Percentiles rank a stretch among this genome's conserved stretches.
These are phyloP conservation scores for Nematostella vectensis DNA, from an alignment of 92 coral and sea anemone genomes.

Conservation along the genomic window DNA sequence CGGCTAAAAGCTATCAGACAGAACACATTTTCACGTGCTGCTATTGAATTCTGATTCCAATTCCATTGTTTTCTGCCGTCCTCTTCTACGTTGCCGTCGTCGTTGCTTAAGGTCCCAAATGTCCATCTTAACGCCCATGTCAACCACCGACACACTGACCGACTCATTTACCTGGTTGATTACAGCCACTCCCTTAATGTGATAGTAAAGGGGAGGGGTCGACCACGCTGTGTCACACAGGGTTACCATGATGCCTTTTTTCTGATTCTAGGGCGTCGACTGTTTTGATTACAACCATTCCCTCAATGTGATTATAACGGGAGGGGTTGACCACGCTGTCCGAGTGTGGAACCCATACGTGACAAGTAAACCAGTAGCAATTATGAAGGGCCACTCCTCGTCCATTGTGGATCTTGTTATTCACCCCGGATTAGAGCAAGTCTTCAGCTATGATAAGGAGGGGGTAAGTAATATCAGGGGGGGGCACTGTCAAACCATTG, in stretches of 20 bases:
- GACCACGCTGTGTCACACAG: too few relatives aligned
- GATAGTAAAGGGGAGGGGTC: slow-evolving; percentile 81
- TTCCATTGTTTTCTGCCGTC: too few relatives aligned
- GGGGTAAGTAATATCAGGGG: slow-evolving; percentile 64
- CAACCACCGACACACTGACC: not conserved
- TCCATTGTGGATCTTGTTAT: slow-evolving; percentile 78
- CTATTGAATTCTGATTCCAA: too few relatives aligned
- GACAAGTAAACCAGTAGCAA: slow-evolving; percentile 83
- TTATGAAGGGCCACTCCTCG: slow-evolving; percentile 85
- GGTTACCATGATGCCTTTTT: too few relatives aligned
- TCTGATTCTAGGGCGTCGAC: slow-evolving; percentile 81
- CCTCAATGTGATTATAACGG: slow-evolving; percentile 77
- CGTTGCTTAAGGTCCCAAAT: not conserved
- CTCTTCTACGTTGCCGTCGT: not conserved
- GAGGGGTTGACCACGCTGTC: slow-evolving; percentile 93
- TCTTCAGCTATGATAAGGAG: slow-evolving; percentile 88
- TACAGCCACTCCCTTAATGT: slow-evolving; percentile 65
- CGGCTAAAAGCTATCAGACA: too few relatives aligned
- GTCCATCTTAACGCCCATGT: not conserved
- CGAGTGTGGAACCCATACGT: slow-evolving; percentile 97
- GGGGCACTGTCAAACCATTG: not conserved
- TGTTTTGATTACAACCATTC: slow-evolving; percentile 76
- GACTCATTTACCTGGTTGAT: too few relatives aligned
- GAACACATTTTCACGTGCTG: too few relatives aligned
- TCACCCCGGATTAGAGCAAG: slow-evolving; percentile 59